Base-by-base conservation (phyloP, 1,140 invertebrate genomes). In the Neoseiulus cucumeris region DNA sequence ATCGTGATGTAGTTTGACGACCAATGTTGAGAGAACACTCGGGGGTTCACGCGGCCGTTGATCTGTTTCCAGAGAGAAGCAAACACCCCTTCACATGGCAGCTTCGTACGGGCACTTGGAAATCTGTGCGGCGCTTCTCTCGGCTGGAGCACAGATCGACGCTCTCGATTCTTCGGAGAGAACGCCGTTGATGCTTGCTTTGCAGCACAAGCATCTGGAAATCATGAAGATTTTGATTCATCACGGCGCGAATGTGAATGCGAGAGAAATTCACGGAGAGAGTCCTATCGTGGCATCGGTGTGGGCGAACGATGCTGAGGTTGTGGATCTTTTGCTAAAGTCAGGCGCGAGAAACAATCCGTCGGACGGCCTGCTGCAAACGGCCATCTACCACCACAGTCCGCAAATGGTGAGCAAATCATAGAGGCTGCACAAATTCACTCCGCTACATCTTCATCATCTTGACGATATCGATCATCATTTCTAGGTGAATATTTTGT, bases 171-270 rank as follows among this genome's bases (percentile, higher is more conserved):
- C 25, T n/a, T 59, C 51, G 51, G 51, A 59, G 22, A 25, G 51
- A 14, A 59, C 51, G 1, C 51, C 51, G 1, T 33, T 59, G 25
- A 59, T 59, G 51, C 22, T 59, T 25, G 51, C 51, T 12, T 17
- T 59, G 22, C 51, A 59, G 33, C 51, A 59, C 14, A 59, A 59
- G 51, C 51, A 33, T 17, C 51, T 59, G 14, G 22, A 59, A 25
- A 59, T 33, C 25, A 59, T 59, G 25, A 25, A 33, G 51, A 2
- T 59, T 25, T 25, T 59, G 22, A 59, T 59, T 25, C 4, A 33
- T 33, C 51, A 59, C 51, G 51, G 51, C 25, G 51, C 51, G 51
- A 59, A 59, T 33, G 51, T 59, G 14, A 59, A 59, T 33, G 51
- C 51, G 33, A 59, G 33, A 25, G 51, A 59, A 25, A 59, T 59